These are phyloP conservation scores for Amphipyra berbera DNA, from an alignment of 2,888 invertebrate genomes.

Conservation along the genomic window DNA sequence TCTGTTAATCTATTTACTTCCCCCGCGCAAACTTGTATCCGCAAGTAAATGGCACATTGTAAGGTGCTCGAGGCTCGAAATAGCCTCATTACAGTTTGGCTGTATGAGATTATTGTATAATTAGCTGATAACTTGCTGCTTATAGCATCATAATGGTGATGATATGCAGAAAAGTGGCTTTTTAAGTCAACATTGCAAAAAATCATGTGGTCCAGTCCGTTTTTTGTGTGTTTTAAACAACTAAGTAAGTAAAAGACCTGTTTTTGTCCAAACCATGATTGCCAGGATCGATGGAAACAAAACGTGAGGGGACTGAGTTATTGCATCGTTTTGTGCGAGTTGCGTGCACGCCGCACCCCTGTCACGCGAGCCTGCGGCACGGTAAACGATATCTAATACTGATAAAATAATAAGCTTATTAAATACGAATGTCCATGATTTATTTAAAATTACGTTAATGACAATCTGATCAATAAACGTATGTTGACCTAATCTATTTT, in stretches of 20 bases:
- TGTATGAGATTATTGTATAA: conserved; percentile 37
- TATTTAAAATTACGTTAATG: conserved; percentile 23
- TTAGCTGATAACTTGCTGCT: conserved; percentile 26
- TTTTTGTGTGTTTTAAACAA: neutral
- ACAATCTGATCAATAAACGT: conserved; percentile 7
- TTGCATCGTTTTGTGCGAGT: conserved; percentile 69
- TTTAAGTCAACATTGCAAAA: neutral
- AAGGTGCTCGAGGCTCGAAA: conserved; percentile 26
- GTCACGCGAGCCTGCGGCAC: conserved; percentile 71
- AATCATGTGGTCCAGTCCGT: neutral
- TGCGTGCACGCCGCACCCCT: conserved; percentile 70
- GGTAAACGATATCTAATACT: conserved; percentile 58
- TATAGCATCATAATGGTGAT: conserved; percentile 17
- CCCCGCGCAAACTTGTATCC: conserved; percentile 23
- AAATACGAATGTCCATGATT: conserved; percentile 50
- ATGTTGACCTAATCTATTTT: neutral
- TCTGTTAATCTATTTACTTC: conserved; percentile 43
- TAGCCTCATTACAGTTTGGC: conserved; percentile 29
- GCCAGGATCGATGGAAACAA: conserved; percentile 50
- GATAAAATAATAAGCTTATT: conserved; percentile 62
- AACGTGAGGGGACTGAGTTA: conserved; percentile 65
- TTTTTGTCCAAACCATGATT: conserved; percentile 43
- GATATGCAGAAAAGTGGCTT: conserved; percentile 5
- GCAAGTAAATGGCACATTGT: conserved; percentile 30
- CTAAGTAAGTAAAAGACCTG: neutral